Evolutionary conservation across 2,113 vertebrate genomes (phyloP).

Genomic region (Nettapus auritus): DNA sequence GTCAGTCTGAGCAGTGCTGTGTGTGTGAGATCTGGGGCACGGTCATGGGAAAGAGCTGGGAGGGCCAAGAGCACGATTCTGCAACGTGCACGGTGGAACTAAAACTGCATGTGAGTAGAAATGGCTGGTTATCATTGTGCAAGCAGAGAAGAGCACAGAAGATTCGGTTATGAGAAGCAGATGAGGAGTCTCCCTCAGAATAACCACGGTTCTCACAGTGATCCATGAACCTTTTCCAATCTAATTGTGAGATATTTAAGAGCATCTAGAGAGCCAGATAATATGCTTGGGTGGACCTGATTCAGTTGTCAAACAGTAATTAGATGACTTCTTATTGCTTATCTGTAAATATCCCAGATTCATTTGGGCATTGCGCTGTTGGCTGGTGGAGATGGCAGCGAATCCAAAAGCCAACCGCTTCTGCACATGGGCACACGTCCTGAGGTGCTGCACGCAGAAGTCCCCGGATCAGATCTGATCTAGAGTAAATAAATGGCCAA

Average conservation of each 20-base stretch:
- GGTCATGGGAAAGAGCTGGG: not conserved
- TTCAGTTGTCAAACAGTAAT: not conserved
- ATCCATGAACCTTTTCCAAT: not conserved
- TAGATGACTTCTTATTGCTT: not conserved
- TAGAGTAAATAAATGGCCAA: constrained; percentile 17
- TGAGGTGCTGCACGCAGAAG: not conserved
- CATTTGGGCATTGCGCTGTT: too few relatives aligned
- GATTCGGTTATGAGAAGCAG: not conserved
- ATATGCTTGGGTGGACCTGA: not conserved
- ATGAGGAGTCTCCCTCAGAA: not conserved
- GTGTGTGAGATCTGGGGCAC: fast-evolving
- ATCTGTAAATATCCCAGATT: not conserved
- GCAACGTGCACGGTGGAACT: not conserved
- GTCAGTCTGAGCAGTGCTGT: fast-evolving
- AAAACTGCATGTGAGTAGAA: not conserved
- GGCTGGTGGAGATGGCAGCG: not conserved
- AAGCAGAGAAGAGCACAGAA: not conserved
- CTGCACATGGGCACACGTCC: not conserved
- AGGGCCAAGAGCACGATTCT: not conserved
- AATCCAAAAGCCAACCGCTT: fast-evolving
- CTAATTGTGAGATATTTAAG: not conserved
- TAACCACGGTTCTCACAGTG: not conserved
- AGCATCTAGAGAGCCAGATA: not conserved
- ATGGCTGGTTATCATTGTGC: fast-evolving
- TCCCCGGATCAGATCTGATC: not conserved